Percentiles rank a stretch among this genome's conserved stretches.
Evolutionary conservation across 2,888 invertebrate genomes (phyloP).

Genomic region (Heliconius cydno): DNA sequence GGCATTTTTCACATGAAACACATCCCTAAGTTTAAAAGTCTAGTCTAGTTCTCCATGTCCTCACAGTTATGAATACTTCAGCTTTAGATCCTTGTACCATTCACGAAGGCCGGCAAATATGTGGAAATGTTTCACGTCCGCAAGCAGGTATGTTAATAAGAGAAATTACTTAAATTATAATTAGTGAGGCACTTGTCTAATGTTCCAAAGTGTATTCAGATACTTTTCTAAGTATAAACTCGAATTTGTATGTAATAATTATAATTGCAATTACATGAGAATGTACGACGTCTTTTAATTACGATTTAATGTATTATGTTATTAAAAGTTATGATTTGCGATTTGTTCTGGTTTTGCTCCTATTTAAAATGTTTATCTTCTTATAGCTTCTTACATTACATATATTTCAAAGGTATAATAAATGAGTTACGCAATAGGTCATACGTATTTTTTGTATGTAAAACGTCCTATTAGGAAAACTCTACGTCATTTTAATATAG

Average conservation of each 20-base stretch:
- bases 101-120: conserved; percentile 39
- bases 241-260: not conserved
- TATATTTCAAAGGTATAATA: not conserved
- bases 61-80: conserved; percentile 70
- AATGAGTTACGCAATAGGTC: not conserved
- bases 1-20: conserved; percentile 38
- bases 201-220: not conserved
- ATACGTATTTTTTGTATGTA: not conserved
- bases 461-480: too few relatives aligned
- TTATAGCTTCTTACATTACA: not conserved
- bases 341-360: not conserved
- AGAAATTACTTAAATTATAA: conserved; percentile 37
- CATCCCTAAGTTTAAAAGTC: conserved; percentile 58
- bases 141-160: conserved; percentile 38
- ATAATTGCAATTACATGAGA: not conserved
- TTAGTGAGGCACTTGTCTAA: conserved; percentile 41
- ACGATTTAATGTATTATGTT: not conserved
- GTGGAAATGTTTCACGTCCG: conserved; percentile 42
- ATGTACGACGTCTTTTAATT: not conserved
- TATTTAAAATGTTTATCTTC: not conserved
- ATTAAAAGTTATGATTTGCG: not conserved
- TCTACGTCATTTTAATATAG: too few relatives aligned
- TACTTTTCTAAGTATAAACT: not conserved
- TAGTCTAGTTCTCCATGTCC: conserved; percentile 64
- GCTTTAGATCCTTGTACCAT: conserved; percentile 49